These are phyloP conservation scores for Linyphia triangularis DNA, from an alignment of 2,888 invertebrate genomes.

Conservation along the genomic window DNA sequence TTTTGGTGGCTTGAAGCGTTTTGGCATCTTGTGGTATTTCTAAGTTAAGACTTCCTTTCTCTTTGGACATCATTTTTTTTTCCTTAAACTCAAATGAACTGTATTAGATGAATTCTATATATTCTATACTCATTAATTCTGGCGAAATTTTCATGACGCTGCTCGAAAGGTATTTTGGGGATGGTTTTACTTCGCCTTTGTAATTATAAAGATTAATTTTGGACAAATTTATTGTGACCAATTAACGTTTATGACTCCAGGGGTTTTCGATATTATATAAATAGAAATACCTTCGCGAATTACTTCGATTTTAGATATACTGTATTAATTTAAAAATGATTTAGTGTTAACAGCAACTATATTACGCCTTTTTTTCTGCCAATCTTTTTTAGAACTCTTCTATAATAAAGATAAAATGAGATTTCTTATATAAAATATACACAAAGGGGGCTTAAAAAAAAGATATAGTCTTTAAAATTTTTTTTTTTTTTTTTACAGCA, in stretches of 20 bases:
- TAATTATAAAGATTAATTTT: background rate
- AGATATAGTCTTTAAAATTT: too few relatives aligned
- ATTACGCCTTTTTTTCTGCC: too few relatives aligned
- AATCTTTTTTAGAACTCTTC: too few relatives aligned
- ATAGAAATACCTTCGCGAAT: too few relatives aligned
- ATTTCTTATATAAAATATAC: too few relatives aligned
- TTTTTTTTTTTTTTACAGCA: too few relatives aligned
- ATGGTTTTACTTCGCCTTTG: background rate
- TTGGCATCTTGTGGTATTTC: slow-evolving; percentile 1
- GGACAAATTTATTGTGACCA: background rate
- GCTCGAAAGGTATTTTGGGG: background rate
- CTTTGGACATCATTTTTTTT: background rate
- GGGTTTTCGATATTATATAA: too few relatives aligned
- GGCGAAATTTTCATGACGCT: background rate
- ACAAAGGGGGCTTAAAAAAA: too few relatives aligned
- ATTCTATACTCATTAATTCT: background rate
- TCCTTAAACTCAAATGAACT: background rate
- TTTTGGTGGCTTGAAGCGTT: slow-evolving; percentile 12
- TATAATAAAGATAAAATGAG: too few relatives aligned
- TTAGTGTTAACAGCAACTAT: too few relatives aligned
- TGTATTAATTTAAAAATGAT: too few relatives aligned
- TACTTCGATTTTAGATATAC: too few relatives aligned
- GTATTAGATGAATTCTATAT: background rate
- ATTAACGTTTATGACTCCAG: background rate
- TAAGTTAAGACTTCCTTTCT: slow-evolving; percentile 4